Evolutionary conservation across 2,888 invertebrate species (phyloP).

Genomic region (Coremacera marginata): DNA sequence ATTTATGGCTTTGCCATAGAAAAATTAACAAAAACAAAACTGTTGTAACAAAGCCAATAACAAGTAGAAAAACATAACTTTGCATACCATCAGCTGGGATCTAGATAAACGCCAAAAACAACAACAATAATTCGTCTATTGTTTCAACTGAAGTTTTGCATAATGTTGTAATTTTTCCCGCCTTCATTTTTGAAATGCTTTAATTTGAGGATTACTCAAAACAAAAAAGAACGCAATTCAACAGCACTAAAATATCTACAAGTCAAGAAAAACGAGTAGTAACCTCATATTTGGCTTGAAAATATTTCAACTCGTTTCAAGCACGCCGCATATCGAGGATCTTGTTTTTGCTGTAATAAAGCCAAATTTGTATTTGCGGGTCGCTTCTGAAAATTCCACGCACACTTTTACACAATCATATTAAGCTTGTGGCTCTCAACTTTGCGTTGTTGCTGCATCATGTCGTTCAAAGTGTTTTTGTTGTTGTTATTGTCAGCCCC

Average conservation of each 20-base stretch:
- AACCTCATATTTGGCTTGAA: too few species aligned
- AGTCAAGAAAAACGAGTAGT: too few species aligned
- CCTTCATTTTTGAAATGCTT: not conserved
- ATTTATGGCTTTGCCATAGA: not conserved
- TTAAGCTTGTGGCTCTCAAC: too few species aligned
- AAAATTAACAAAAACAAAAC: not conserved
- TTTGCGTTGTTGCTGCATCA: too few species aligned
- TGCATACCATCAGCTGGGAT: not conserved
- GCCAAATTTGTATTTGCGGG: slow-evolving; percentile 42
- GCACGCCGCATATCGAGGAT: too few species aligned
- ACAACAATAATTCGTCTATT: not conserved
- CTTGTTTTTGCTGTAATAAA: too few species aligned
- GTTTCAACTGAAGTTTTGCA: slow-evolving; percentile 8
- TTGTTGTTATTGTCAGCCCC: slow-evolving; percentile 6
- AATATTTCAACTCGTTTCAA: too few species aligned
- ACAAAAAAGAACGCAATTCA: not conserved
- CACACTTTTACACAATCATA: not conserved
- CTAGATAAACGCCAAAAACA: not conserved
- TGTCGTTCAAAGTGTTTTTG: not conserved
- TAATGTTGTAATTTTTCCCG: not conserved
- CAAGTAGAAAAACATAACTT: not conserved
- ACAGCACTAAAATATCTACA: too few species aligned
- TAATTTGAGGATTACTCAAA: not conserved
- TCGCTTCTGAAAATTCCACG: slow-evolving; percentile 27
- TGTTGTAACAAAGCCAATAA: not conserved